Percentiles rank a stretch among this genome's conserved stretches.
Evolutionary conservation across 92 coral and sea anemone genomes (phyloP).

Genomic region (Actinostola sp.): DNA sequence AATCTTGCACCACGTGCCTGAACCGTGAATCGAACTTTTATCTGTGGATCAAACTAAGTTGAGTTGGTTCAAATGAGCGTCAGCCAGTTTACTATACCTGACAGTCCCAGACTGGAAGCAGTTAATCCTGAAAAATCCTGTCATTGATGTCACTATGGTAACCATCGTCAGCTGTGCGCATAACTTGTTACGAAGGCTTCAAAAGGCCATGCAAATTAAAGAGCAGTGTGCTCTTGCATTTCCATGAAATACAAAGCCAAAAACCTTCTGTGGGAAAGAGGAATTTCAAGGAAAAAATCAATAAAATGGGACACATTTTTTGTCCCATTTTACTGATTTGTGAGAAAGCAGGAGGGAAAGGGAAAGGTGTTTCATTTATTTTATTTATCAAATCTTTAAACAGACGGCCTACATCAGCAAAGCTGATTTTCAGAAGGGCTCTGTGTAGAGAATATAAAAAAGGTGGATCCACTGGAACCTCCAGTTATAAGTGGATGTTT

Average conservation of each 20-base stretch:
- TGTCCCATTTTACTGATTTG: slow-evolving; percentile 19
- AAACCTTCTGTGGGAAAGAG: slow-evolving; percentile 61
- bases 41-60: slow-evolving; percentile 29
- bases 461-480: too few relatives aligned
- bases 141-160: slow-evolving; percentile 25
- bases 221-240: slow-evolving; percentile 52
- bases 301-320: slow-evolving; percentile 41
- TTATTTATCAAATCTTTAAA: too few relatives aligned
- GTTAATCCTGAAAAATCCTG: slow-evolving; percentile 28
- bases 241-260: slow-evolving; percentile 32
- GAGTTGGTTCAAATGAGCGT: slow-evolving; percentile 20
- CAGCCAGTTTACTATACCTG: slow-evolving; percentile 38
- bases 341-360: not conserved
- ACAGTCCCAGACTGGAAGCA: slow-evolving; percentile 24
- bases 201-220: slow-evolving; percentile 89
- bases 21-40: too few relatives aligned
- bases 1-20: too few relatives aligned
- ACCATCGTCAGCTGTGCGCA: slow-evolving; percentile 50
- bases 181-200: slow-evolving; percentile 69
- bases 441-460: too few relatives aligned
- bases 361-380: not conserved
- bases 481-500: too few relatives aligned
- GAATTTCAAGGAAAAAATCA: slow-evolving; percentile 38
- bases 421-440: too few relatives aligned
- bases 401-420: too few relatives aligned